Base-by-base conservation (phyloP, 2,797 vertebrate genomes). In the Amazona finschi region DNA sequence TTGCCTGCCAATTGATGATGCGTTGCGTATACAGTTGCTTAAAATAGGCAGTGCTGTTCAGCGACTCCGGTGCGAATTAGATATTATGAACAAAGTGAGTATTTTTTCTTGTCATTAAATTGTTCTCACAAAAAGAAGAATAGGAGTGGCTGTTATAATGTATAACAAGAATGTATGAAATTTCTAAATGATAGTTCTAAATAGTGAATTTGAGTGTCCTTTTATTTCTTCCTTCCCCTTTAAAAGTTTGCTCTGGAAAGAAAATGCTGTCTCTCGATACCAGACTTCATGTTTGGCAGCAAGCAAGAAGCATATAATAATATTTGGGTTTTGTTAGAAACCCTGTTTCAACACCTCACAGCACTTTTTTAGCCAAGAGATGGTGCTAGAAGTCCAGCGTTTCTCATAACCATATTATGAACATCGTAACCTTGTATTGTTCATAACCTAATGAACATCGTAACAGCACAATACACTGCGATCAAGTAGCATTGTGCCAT, bases 41-140 rank as follows among this genome's bases (percentile, higher is more conserved):
- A 98, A 99, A 96, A 99, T 99, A 17, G 99, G 99, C 65, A 99
- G 99, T 38, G 99, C 99, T 80, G 99, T 99, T 88, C 99, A 99
- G 96, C 98, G 99, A 82, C 98, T 99, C 10, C 99, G 99, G 70
- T 99, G 99, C 94, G 99, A 99, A 91, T 89, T 99, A 31, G 99
- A 99, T 95, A 99, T 99, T 89, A 99, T 99, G 99, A 99, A 99
- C 97, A 98, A 98, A 97, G 99, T 99, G 97, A 98, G 98, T 96
- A 38, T 7, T 16, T 15, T 9, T 6, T 22, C 7, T 55, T 50
- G 12, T 11, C 41, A 31, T 4, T 17, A 15, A 9, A 16, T 10
- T 50, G 4, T 28, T 57, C 17, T 30, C 8, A 52, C 4, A 52
- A 6, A 25, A 58, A 46, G 33, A 49, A 43, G 15, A 1, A 1